Percentiles rank a stretch among this genome's conserved stretches.
These are phyloP conservation scores for Rhinoraja longicauda DNA, from an alignment of 2,797 vertebrate genomes.

Conservation along the genomic window DNA sequence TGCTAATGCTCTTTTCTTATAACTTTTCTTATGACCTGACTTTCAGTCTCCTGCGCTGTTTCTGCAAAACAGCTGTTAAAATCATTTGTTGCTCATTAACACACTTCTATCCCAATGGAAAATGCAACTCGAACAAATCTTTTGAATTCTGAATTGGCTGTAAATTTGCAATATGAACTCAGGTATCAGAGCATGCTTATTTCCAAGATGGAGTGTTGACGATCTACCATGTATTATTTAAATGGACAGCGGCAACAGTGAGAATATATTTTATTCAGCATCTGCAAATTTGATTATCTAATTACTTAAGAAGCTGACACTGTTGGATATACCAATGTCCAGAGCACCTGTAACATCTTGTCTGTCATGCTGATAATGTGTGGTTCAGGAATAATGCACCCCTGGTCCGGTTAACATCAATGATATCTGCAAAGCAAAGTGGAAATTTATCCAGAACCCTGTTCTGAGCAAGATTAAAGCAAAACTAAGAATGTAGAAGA, in stretches of 20 bases:
- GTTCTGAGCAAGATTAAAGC: too few species aligned
- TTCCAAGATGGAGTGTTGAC: background rate
- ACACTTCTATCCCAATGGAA: background rate
- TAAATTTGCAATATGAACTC: background rate
- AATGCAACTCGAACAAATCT: background rate
- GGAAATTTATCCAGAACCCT: too few species aligned
- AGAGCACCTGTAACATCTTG: too few species aligned
- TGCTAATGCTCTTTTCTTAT: background rate
- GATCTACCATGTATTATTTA: background rate
- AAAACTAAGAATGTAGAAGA: too few species aligned
- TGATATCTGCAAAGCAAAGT: too few species aligned
- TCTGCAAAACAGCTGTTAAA: background rate
- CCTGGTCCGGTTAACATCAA: too few species aligned
- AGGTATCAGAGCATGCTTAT: background rate
- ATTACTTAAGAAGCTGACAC: too few species aligned
- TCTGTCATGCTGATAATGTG: too few species aligned
- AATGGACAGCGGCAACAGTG: background rate
- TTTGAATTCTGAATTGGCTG: background rate
- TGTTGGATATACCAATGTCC: too few species aligned
- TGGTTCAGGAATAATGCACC: too few species aligned
- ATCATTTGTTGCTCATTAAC: background rate
- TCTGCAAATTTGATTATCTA: too few species aligned
- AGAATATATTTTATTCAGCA: background rate
- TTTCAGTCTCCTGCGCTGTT: background rate
- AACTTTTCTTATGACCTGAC: background rate